Evolutionary conservation across 37 sponge, comb jelly and placozoan genomes (phyloP).

Genomic region (Mnemiopsis leidyi): DNA sequence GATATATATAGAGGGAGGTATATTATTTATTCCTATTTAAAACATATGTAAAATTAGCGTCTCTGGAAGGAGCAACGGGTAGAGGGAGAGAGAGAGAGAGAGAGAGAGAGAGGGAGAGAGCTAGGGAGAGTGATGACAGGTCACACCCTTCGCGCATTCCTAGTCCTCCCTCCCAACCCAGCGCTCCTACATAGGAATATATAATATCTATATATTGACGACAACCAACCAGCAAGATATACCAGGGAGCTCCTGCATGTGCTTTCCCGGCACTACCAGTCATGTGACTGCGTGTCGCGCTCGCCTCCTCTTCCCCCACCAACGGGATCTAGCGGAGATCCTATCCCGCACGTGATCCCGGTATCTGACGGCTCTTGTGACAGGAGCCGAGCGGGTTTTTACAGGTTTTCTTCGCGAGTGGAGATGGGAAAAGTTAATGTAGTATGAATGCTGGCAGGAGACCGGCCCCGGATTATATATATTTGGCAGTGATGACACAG

Average conservation of each 20-base stretch:
- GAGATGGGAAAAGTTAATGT: neutral
- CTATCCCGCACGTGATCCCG: neutral
- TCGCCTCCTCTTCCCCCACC: neutral
- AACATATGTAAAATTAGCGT: slow-evolving; percentile 33
- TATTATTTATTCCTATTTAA: slow-evolving; percentile 1
- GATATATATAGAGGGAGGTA: neutral
- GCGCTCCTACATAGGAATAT: neutral
- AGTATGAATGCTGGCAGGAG: neutral
- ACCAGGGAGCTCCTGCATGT: neutral
- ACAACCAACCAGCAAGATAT: neutral
- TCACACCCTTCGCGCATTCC: slow-evolving; percentile 23
- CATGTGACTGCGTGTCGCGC: neutral
- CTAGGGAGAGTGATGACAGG: slow-evolving; percentile 30
- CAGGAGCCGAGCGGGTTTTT: neutral
- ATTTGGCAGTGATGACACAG: neutral
- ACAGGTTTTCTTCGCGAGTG: neutral
- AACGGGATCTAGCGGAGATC: neutral
- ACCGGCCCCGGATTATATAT: neutral
- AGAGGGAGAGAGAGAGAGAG: neutral
- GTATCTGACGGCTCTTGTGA: neutral
- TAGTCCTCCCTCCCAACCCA: neutral
- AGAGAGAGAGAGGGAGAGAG: neutral
- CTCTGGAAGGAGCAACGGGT: neutral
- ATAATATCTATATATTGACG: neutral
- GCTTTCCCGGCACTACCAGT: neutral